Evolutionary conservation across 2,888 invertebrate genomes (phyloP).

Genomic region (Dasypogon diadema): DNA sequence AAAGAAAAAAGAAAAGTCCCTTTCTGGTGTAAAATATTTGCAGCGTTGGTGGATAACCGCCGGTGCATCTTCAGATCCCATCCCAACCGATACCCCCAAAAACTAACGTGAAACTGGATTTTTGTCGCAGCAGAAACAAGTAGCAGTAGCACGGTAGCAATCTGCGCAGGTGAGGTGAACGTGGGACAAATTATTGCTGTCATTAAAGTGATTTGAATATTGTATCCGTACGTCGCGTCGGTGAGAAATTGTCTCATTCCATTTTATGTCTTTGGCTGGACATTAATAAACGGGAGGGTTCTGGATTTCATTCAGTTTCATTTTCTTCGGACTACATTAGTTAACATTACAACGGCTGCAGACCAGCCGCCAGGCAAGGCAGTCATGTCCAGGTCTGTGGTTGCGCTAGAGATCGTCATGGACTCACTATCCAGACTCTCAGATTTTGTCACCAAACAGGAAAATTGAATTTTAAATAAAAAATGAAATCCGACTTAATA

Average conservation of each 20-base stretch:
- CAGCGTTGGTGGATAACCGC: conserved; percentile 1
- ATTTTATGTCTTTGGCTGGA: conserved; percentile 29
- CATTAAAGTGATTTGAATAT: conserved; percentile 55
- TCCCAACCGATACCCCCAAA: background rate
- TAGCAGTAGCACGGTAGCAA: conserved; percentile 32
- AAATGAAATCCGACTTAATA: conserved; percentile 42
- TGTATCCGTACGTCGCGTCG: conserved; percentile 32
- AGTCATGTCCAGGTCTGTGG: too few species aligned
- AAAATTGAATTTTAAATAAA: conserved; percentile 46
- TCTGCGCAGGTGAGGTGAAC: conserved; percentile 48
- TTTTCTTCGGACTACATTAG: background rate
- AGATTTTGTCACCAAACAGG: conserved; percentile 47
- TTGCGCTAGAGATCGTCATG: background rate
- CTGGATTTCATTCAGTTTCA: conserved; percentile 20
- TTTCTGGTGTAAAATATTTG: conserved; percentile 10
- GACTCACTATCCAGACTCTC: background rate
- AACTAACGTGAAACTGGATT: background rate
- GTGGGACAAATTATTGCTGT: conserved; percentile 56
- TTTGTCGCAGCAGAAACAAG: background rate
- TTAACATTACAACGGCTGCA: background rate
- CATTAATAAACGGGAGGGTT: conserved; percentile 31
- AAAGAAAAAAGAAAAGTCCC: background rate
- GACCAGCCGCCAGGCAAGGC: too few species aligned
- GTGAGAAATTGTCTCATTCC: conserved; percentile 51
- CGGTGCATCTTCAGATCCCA: background rate